phyloP scores from a whole-genome alignment of 2,113 vertebrate species.

The Meriones unguiculatus region DNA sequence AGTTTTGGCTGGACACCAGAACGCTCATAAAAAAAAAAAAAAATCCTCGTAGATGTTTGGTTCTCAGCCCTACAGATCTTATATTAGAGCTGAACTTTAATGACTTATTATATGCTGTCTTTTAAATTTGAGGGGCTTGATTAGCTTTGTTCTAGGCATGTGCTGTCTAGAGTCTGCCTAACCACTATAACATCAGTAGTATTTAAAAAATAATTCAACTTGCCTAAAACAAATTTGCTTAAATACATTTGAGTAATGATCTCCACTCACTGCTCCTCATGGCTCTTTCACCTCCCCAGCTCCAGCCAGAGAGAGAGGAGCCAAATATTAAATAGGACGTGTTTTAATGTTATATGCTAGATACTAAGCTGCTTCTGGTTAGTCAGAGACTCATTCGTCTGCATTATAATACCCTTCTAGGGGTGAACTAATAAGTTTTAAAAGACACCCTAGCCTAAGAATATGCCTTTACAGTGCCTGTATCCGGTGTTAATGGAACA shows the following conservation, averaged over 20 bases:
- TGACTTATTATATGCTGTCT: background rate
- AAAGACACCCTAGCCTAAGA: slow-evolving; percentile 34
- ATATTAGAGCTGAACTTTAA: background rate
- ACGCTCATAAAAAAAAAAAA: slow-evolving; percentile 12
- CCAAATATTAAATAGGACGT: background rate
- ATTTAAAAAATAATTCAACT: slow-evolving; percentile 30
- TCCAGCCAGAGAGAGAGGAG: slow-evolving; percentile 1
- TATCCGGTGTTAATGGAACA: slow-evolving; percentile 64
- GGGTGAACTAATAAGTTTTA: slow-evolving; percentile 35
- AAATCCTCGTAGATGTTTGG: background rate
- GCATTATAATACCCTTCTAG: background rate
- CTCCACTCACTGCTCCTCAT: background rate
- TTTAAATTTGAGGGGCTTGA: background rate
- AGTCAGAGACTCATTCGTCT: slow-evolving; percentile 47
- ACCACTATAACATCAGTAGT: slow-evolving; percentile 3
- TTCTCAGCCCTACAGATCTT: slow-evolving; percentile 52
- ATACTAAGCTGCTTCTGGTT: slow-evolving; percentile 21
- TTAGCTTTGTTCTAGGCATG: slow-evolving; percentile 45
- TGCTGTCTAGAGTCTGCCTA: background rate
- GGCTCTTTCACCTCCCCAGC: background rate
- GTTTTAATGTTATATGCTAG: slow-evolving; percentile 30
- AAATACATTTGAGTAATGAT: background rate
- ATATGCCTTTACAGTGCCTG: slow-evolving; percentile 28
- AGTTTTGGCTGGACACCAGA: background rate
- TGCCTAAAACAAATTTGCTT: background rate